Conservation (phyloP, 1,140 invertebrate genomes). For the Goniozus legneri region DNA sequence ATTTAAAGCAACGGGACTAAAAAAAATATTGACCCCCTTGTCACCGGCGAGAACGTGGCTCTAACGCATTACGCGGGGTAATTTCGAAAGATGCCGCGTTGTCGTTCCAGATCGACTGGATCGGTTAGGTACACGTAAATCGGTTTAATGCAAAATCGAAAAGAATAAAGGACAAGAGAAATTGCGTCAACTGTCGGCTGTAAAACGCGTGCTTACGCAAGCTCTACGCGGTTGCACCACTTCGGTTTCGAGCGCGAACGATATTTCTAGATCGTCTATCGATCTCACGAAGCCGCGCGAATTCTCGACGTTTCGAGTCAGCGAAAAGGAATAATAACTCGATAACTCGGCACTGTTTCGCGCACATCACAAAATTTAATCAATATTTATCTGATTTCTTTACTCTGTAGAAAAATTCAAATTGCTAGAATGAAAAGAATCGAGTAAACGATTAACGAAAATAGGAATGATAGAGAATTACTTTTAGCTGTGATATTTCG, state of each 20-base stretch:
- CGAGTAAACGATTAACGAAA: too few species aligned
- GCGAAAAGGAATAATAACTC: too few species aligned
- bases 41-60: not conserved
- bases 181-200: slow-evolving; percentile 23
- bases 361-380: too few species aligned
- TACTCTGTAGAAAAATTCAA: too few species aligned
- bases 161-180: slow-evolving; percentile 10
- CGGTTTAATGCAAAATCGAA: slow-evolving; percentile 5
- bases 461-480: too few species aligned
- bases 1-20: not conserved
- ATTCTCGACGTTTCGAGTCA: not conserved
- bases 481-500: too few species aligned
- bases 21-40: not conserved
- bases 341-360: too few species aligned
- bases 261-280: slow-evolving; percentile 39
- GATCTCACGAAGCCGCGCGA: not conserved
- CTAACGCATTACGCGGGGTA: too few species aligned
- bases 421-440: too few species aligned
- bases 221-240: slow-evolving; percentile 29
- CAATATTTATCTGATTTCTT: too few species aligned
- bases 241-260: slow-evolving; percentile 17
- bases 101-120: too few species aligned
- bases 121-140: too few species aligned
- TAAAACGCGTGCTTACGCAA: not conserved
- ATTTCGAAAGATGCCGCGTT: slow-evolving; percentile 5